Conservation (phyloP, 2,888 invertebrate species). For the Cheiracanthium punctorium region DNA sequence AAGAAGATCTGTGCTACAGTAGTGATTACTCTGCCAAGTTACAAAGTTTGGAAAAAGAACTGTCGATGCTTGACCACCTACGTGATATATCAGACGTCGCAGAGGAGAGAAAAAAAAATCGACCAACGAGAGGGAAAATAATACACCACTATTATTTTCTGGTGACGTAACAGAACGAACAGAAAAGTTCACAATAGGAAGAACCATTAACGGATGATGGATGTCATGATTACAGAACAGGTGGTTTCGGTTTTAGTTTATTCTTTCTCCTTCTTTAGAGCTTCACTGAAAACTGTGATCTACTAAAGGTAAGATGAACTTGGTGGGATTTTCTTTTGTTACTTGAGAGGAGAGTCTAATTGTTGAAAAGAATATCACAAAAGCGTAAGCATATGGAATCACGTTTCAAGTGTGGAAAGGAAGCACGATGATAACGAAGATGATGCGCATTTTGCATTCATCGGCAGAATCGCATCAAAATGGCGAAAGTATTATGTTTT, state of each 20-base stretch:
- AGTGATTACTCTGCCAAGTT: conserved; percentile 64
- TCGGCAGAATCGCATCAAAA: too few relatives aligned
- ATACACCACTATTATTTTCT: neutral
- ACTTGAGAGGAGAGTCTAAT: too few relatives aligned
- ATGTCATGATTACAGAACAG: neutral
- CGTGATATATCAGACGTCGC: conserved; percentile 30
- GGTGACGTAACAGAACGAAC: neutral
- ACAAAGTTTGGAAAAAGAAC: conserved; percentile 27
- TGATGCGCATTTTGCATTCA: too few relatives aligned
- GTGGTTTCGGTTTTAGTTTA: neutral
- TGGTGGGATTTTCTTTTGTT: too few relatives aligned
- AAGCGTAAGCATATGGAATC: too few relatives aligned
- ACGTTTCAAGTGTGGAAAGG: too few relatives aligned
- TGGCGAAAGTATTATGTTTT: too few relatives aligned
- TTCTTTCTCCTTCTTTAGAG: neutral
- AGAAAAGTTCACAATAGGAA: neutral
- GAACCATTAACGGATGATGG: neutral
- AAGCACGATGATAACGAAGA: too few relatives aligned
- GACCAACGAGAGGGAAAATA: too few relatives aligned
- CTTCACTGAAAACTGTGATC: neutral
- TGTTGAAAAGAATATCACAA: too few relatives aligned
- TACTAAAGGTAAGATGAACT: too few relatives aligned
- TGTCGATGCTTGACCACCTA: conserved; percentile 53
- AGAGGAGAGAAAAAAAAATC: conserved; percentile 4
- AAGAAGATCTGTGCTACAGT: conserved; percentile 6